A percentile compares a stretch with the other conserved stretches of the same genome.
Evolutionary conservation across 92 coral and sea anemone genomes (phyloP).

Genomic region (Parazoanthus darwini): DNA sequence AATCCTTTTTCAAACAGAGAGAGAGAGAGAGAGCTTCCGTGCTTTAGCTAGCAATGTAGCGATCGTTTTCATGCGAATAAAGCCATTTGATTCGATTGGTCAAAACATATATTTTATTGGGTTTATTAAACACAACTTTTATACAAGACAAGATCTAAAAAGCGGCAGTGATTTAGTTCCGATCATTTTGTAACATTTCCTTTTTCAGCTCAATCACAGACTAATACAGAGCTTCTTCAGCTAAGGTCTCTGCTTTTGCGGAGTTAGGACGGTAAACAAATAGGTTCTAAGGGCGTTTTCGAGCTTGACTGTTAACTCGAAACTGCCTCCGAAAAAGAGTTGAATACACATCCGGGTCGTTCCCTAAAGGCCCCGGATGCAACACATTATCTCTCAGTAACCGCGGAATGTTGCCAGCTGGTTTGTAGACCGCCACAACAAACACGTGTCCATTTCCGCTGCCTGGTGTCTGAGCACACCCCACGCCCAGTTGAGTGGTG

Average conservation of each 20-base stretch:
- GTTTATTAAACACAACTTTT: neutral
- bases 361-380: slow-evolving; percentile 70
- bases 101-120: neutral
- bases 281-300: neutral
- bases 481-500: slow-evolving; percentile 73
- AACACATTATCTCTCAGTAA: slow-evolving; percentile 72
- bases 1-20: too few relatives aligned
- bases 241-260: neutral
- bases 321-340: slow-evolving; percentile 79
- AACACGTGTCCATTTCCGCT: slow-evolving; percentile 65
- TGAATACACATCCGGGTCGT: slow-evolving; percentile 89
- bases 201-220: neutral
- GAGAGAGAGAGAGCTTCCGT: too few relatives aligned
- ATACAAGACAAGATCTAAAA: too few relatives aligned
- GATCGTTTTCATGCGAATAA: too few relatives aligned
- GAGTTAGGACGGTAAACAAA: neutral
- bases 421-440: slow-evolving; percentile 87
- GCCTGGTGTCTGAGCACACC: slow-evolving; percentile 64
- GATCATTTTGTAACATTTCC: neutral
- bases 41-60: too few relatives aligned
- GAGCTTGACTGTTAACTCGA: neutral
- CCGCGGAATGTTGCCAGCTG: slow-evolving; percentile 93
- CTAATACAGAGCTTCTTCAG: neutral
- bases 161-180: neutral
- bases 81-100: neutral